Evolutionary conservation across 2,113 vertebrate species (phyloP).

Genomic region (Nibea coibor): DNA sequence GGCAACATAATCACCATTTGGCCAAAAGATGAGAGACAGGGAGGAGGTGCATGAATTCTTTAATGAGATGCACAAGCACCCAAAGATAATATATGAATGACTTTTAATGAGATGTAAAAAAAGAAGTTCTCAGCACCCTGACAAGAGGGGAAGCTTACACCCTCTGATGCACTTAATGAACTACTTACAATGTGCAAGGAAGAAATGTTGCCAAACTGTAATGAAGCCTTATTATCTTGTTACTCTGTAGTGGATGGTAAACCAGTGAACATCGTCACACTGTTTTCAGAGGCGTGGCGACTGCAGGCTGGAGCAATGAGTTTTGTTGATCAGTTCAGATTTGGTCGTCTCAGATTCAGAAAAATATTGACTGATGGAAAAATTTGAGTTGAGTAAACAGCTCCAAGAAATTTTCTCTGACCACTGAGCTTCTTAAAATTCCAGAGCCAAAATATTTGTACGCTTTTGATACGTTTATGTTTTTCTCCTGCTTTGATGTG

Average conservation of each 20-base stretch:
- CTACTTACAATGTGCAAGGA: slow-evolving; percentile 32
- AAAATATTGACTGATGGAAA: too few relatives aligned
- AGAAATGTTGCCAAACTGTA: background rate
- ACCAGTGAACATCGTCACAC: background rate
- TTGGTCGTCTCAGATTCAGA: too few relatives aligned
- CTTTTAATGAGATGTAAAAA: slow-evolving; percentile 40
- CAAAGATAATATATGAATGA: slow-evolving; percentile 59
- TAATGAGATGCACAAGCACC: slow-evolving; percentile 44
- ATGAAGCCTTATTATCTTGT: slow-evolving; percentile 21
- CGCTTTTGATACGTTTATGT: background rate
- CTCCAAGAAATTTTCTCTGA: too few relatives aligned
- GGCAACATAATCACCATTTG: slow-evolving; percentile 71
- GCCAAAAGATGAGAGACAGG: slow-evolving; percentile 51
- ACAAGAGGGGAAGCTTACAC: background rate
- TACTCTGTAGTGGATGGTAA: slow-evolving; percentile 10
- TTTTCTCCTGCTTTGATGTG: background rate
- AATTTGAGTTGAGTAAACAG: too few relatives aligned
- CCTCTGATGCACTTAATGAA: slow-evolving; percentile 19
- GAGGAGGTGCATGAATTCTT: slow-evolving; percentile 56
- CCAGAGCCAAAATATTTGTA: background rate
- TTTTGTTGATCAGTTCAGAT: background rate
- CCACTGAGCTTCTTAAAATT: background rate
- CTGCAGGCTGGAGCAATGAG: background rate
- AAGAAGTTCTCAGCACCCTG: slow-evolving; percentile 10
- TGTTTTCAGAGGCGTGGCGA: background rate